Conservation (phyloP, 1,140 invertebrate genomes). For the Zelostemma sp. region DNA sequence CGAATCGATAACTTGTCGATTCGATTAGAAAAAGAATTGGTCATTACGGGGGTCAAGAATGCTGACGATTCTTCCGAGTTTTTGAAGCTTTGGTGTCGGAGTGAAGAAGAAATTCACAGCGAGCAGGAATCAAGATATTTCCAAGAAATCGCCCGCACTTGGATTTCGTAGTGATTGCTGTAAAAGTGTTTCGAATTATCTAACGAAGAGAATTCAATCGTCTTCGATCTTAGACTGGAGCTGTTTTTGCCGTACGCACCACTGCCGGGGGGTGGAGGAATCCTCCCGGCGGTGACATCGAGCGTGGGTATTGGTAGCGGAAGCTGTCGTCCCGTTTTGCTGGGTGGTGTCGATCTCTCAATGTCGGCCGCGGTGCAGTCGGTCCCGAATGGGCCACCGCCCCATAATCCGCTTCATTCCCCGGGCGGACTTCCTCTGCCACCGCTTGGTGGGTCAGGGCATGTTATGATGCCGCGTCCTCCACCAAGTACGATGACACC, state of each 20-base stretch:
- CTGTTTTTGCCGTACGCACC: constrained; percentile 69
- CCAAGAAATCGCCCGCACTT: not conserved
- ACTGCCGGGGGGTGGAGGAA: constrained; percentile 67
- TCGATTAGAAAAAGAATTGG: not conserved
- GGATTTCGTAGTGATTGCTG: not conserved
- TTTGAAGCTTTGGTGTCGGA: too few species aligned
- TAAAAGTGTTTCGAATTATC: not conserved
- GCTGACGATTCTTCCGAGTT: not conserved
- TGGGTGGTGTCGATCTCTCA: constrained; percentile 65
- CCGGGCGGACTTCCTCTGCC: constrained; percentile 52
- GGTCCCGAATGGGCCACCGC: constrained; percentile 45
- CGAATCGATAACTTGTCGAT: not conserved
- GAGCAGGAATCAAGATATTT: too few species aligned
- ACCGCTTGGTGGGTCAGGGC: constrained; percentile 62
- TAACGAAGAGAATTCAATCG: too few species aligned
- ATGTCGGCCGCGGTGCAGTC: constrained; percentile 64
- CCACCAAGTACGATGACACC: constrained; percentile 63
- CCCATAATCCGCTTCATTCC: constrained; percentile 50
- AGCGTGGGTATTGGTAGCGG: constrained; percentile 49
- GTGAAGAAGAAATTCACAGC: too few species aligned
- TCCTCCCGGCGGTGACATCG: constrained; percentile 66
- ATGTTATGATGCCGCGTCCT: constrained; percentile 72
- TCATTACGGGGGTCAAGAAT: not conserved
- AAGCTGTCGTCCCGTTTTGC: constrained; percentile 56
- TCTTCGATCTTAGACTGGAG: constrained; percentile 62